Evolutionary conservation across 2,113 vertebrate genomes (phyloP).

Genomic region (Gobio gobio): DNA sequence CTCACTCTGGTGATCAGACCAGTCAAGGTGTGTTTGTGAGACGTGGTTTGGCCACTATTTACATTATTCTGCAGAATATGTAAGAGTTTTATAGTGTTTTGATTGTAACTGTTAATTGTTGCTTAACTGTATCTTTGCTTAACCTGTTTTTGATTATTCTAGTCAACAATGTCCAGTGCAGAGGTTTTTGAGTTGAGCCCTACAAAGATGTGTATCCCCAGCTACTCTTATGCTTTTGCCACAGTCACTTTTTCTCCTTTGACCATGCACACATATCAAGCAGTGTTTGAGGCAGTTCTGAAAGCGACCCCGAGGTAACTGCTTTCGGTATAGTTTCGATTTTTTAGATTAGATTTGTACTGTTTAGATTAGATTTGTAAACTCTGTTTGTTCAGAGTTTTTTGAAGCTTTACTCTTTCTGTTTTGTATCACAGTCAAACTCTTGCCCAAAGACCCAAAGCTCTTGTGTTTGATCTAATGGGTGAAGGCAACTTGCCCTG

Average conservation of each 20-base stretch:
- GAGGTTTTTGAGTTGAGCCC: constrained; percentile 82
- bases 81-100: neutral
- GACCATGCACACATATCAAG: constrained; percentile 79
- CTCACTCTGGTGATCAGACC: constrained; percentile 77
- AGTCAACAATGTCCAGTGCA: constrained; percentile 60
- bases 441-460: constrained; percentile 60
- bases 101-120: neutral
- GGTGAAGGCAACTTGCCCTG: constrained; percentile 85
- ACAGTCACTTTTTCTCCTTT: constrained; percentile 82
- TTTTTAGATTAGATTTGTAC: neutral
- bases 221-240: constrained; percentile 77
- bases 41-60: neutral
- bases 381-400: neutral
- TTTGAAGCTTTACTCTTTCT: neutral
- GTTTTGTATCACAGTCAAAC: constrained; percentile 49
- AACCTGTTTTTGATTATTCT: constrained; percentile 21
- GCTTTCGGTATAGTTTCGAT: neutral
- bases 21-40: constrained; percentile 72
- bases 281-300: constrained; percentile 81
- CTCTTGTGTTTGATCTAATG: constrained; percentile 78
- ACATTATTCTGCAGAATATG: neutral
- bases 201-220: constrained; percentile 73
- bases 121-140: neutral
- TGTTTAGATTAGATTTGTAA: neutral
- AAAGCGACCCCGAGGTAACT: constrained; percentile 77